Evolutionary conservation across 1,140 invertebrate genomes (phyloP), one percentile per base, ranked within the genome.

Genomic region (Yoshiicerus persimilis): DNA sequence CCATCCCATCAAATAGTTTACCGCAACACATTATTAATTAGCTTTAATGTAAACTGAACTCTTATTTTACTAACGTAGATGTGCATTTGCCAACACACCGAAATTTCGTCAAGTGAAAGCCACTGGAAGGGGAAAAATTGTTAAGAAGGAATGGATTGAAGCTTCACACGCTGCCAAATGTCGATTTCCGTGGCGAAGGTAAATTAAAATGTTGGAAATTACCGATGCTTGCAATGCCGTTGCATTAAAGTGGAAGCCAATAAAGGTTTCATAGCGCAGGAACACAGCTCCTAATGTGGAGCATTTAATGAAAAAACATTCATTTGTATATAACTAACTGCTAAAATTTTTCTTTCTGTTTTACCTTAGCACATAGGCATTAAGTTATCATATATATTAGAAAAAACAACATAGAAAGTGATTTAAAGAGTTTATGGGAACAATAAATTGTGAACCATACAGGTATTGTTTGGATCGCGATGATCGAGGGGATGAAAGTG

Each of bases 1-100:
- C n/a, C n/a, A n/a, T n/a, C n/a, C n/a, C n/a, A n/a, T n/a, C n/a
- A n/a, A n/a, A n/a, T n/a, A n/a, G n/a, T n/a, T n/a, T n/a, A n/a
- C n/a, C n/a, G n/a, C n/a, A n/a, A n/a, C n/a, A n/a, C 23, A 84
- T 47, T 64, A 64, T 64, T 64, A 64, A 64, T 64, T 64, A 16
- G 8, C 62, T 66, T 66, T 25, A 47, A n/a, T 56, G 4, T 56
- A 16, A 56, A 47, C n/a, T 47, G 41, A 56, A 56, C n/a, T 56
- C 13, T n/a, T 56, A 64, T 86, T n/a, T 91, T 34, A 25, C 13
- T 83, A 16, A 16, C 25, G 39, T 91, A 97, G 96, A 77, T 98
- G 97, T 94, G 97, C 97, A 23, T 97, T 97, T 93, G 92, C 94
- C 4, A 97, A 97, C 92, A 98, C 97, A 32, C 97, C 97, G 16